phyloP scores from a whole-genome alignment of 2,113 vertebrate species.

The Paramormyrops kingsleyae region DNA sequence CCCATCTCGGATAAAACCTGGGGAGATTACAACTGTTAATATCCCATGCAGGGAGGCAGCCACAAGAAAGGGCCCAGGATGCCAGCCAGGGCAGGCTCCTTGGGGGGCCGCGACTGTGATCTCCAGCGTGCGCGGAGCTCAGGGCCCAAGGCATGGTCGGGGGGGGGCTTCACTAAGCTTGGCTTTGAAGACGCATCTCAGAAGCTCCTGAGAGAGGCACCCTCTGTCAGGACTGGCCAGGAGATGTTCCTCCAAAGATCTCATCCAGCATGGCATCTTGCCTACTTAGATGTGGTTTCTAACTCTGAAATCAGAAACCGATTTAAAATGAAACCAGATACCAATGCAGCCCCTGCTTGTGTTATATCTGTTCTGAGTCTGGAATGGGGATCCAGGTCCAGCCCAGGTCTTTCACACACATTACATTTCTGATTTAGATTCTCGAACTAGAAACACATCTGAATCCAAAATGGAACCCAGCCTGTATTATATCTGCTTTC shows the following conservation, averaged over 20 bases:
- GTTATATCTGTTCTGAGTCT: neutral
- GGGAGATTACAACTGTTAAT: conserved; percentile 33
- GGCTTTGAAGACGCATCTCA: neutral
- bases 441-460: neutral
- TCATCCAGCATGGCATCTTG: neutral
- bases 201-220: neutral
- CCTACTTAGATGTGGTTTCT: conserved; percentile 3
- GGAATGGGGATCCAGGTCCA: neutral
- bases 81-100: neutral
- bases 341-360: neutral
- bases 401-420: neutral
- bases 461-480: neutral
- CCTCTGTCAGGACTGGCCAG: neutral
- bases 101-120: conserved; percentile 1
- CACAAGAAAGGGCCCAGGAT: conserved; percentile 38
- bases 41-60: conserved; percentile 36
- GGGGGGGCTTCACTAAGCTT: neutral
- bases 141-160: neutral
- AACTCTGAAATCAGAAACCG: neutral
- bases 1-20: conserved; percentile 36
- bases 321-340: neutral
- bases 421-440: neutral
- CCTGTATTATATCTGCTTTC: neutral
- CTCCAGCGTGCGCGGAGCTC: neutral
- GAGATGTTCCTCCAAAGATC: neutral